phyloP scores from a whole-genome alignment of 2,113 vertebrate species.

The Seriola quinqueradiata region DNA sequence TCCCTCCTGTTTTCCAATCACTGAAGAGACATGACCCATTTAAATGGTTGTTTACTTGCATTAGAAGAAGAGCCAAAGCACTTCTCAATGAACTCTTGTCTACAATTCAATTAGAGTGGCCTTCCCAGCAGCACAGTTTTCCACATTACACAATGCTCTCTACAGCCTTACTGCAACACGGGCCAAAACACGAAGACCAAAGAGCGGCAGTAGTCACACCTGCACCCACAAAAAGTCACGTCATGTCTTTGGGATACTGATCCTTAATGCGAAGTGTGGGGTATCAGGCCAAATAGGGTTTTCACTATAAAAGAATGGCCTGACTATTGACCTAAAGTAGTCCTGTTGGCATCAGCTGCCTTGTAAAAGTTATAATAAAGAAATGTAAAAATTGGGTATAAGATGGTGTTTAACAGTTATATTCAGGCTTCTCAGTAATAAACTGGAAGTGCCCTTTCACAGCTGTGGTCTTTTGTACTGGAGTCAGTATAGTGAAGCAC shows the following conservation, averaged over 20 bases:
- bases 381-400: neutral
- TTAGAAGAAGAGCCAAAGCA: conserved; percentile 83
- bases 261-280: rapidly evolving
- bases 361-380: neutral
- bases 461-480: neutral
- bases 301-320: neutral
- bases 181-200: conserved; percentile 31
- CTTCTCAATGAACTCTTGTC: conserved; percentile 89
- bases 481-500: conserved; percentile 2
- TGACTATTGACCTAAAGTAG: neutral
- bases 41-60: conserved; percentile 88
- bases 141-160: conserved; percentile 65
- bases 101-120: conserved; percentile 88
- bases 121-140: conserved; percentile 78
- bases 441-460: neutral
- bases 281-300: neutral
- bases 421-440: neutral
- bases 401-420: neutral
- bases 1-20: conserved; percentile 77
- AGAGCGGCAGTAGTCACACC: conserved; percentile 42
- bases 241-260: conserved; percentile 11
- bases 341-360: too few species aligned
- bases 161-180: conserved; percentile 39
- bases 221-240: conserved; percentile 31
- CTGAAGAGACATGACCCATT: conserved; percentile 85